Evolutionary conservation across 2,113 vertebrate genomes (phyloP), one percentile per base, ranked within the genome.

Genomic region (Prionailurus bengalensis): DNA sequence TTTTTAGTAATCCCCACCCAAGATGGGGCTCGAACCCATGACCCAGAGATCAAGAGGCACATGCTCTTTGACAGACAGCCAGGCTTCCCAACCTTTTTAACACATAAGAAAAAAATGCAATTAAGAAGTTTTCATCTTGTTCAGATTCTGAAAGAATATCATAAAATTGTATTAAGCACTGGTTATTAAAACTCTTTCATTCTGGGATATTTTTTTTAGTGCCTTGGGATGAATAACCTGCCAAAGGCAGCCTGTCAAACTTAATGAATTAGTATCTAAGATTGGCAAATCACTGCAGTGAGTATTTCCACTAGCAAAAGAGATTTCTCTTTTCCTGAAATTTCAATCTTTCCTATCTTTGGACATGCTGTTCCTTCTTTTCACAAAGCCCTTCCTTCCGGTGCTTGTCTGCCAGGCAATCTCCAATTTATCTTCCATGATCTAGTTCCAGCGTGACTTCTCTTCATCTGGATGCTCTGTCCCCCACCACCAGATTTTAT

Each of bases 181-280:
- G 71, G 53, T 95, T 93, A 95, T 85, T 86, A 85, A 65, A 93
- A 58, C 13, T 70, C 4, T 78, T 92, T 89, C 6, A 70, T n/a
- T 25, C 33, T 31, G 16, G 1, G 4, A 48, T 42, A 79, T 76
- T 29, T 51, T 79, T 85, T 36, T 23, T 8, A 66, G 31, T 29
- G 15, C 21, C 8, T 66, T 73, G 27, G 33, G 53, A 91, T 86
- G 25, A 91, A 33, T n/a, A 66, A 71, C 48, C 15, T 68, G n/a
- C 33, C 25, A 33, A 58, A 39, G 81, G 48, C 36, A 91, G 55
- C 36, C 81, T 66, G 58, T 94, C n/a, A 58, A 87, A 87, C 61
- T 89, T 70, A 89, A 68, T 76, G 76, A 83, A 83, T 78, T 55
- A 61, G 19, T 55, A 83, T 65, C n/a, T 88, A 65, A 63, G 65